phyloP scores from a whole-genome alignment of 1,140 invertebrate species.

The Lepidurus couesii region DNA sequence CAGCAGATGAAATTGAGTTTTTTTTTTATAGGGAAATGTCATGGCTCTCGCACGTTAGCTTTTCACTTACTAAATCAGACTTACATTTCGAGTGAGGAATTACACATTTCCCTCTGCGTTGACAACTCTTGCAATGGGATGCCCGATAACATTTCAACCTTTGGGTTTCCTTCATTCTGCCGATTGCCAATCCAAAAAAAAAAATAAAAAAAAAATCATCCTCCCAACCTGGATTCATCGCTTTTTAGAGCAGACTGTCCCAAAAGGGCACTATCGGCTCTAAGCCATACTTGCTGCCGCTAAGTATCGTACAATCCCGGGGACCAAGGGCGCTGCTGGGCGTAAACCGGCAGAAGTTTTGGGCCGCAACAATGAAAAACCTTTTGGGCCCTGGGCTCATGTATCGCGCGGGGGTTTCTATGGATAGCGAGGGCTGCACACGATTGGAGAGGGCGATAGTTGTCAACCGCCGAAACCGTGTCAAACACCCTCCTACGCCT shows the following conservation, averaged over 20 bases:
- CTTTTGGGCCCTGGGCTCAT: not conserved
- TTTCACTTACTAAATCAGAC: not conserved
- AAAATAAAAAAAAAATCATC: too few species aligned
- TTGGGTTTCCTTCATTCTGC: not conserved
- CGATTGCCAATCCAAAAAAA: too few species aligned
- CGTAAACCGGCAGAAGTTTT: not conserved
- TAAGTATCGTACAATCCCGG: not conserved
- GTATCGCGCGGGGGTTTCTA: not conserved
- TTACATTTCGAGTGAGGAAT: not conserved
- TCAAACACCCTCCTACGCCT: not conserved
- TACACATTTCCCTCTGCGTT: not conserved
- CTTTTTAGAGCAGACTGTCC: not conserved
- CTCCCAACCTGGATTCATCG: not conserved
- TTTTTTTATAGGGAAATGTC: not conserved
- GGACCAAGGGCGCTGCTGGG: not conserved
- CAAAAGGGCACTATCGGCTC: not conserved
- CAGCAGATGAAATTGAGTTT: constrained; percentile 9
- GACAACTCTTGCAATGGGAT: not conserved
- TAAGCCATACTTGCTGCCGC: not conserved
- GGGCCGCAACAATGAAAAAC: not conserved
- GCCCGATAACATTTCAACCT: not conserved
- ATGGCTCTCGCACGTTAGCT: not conserved
- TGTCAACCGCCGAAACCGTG: not conserved
- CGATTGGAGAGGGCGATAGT: not conserved
- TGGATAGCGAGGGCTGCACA: not conserved